Evolutionary conservation across 1,140 invertebrate species (phyloP), one percentile per base, ranked within the genome.

Genomic region (Trichoplusia ni): DNA sequence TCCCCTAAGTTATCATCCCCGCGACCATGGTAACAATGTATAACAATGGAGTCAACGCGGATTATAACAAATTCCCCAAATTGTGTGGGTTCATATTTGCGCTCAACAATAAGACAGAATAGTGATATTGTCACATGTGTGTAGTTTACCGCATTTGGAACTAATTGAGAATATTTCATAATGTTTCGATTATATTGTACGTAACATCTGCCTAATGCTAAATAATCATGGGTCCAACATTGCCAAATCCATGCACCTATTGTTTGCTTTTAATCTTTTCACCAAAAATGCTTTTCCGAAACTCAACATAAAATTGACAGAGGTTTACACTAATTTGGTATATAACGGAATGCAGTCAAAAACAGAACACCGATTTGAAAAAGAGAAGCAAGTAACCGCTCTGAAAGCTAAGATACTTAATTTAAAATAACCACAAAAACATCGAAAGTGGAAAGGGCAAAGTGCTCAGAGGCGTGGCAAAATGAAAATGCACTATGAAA

Each of bases 1-100:
- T 71, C 81, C 84, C 83, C 81, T 73, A 51, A 31, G 38, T 63
- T 53, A 75, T 81, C 73, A 75, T 79, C 76, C 76, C 77, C 47
- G 60, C 66, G 64, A 59, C 54, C 60, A 42, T 64, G 37, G 56
- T 53, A 67, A 83, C 86, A 81, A 84, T 82, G 74, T 67, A 79
- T 75, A 67, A 88, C 84, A 90, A 90, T 85, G 66, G 82, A 77
- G 71, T 76, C 60, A 67, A 69, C 75, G 78, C 73, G 86, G 88
- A 90, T 90, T 90, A 86, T 90, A 86, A 78, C 81, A 79, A 86
- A 86, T 87, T 86, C 84, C 80, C 87, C 70, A 87, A 89, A 89
- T 86, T 79, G 79, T 89, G 84, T 86, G 85, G 85, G 82, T 88
- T 84, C 82, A 89, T 88, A 89, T 84, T 86, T 83, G 72, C 69